These are phyloP conservation scores for Apamea monoglypha DNA, from an alignment of 2,888 invertebrate species.

Conservation along the genomic window DNA sequence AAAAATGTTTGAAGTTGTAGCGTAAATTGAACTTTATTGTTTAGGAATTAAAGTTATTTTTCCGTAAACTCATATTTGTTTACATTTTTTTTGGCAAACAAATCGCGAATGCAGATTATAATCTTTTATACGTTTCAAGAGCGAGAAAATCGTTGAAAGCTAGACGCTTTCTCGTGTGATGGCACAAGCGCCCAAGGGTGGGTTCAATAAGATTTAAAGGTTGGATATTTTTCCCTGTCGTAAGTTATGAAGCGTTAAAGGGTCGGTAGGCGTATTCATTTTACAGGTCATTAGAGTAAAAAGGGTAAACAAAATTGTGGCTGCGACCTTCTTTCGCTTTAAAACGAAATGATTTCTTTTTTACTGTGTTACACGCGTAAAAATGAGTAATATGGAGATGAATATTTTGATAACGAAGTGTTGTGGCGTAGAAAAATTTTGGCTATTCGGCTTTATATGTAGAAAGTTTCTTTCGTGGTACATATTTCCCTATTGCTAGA, in stretches of 20 bases:
- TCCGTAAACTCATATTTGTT: too few relatives aligned
- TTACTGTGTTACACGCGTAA: conserved; percentile 61
- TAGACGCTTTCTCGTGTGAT: neutral
- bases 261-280: conserved; percentile 78
- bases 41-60: too few relatives aligned
- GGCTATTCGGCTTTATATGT: neutral
- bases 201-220: conserved; percentile 67
- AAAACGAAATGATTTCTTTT: conserved; percentile 66
- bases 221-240: conserved; percentile 76
- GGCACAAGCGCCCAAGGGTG: conserved; percentile 17
- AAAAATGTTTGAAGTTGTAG: too few relatives aligned
- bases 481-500: neutral
- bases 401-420: conserved; percentile 32
- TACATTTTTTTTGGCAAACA: too few relatives aligned
- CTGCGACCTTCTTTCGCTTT: conserved; percentile 68
- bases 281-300: conserved; percentile 86
- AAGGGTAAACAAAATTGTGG: conserved; percentile 82
- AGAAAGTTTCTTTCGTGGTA: neutral
- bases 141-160: neutral
- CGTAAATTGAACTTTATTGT: too few relatives aligned
- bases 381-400: conserved; percentile 54
- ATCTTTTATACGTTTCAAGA: neutral
- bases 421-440: neutral
- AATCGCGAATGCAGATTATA: too few relatives aligned
- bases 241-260: conserved; percentile 79